These are phyloP conservation scores for Sylvietta virens DNA, from an alignment of 2,113 vertebrate genomes.

Conservation along the genomic window DNA sequence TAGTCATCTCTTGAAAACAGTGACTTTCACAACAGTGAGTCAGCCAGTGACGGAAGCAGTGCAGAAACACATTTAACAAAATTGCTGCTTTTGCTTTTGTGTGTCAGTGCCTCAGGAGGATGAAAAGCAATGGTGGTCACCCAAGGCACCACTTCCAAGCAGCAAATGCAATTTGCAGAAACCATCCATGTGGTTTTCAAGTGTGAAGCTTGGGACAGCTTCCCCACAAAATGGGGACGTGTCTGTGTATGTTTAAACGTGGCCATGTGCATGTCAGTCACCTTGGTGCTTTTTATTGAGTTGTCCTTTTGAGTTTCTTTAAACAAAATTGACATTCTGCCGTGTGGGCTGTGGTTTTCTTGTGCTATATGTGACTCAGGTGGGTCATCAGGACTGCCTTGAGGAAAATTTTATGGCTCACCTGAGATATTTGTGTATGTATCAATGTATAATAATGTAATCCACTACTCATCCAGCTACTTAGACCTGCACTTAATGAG, in stretches of 20 bases:
- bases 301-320: background rate
- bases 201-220: background rate
- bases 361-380: background rate
- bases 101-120: background rate
- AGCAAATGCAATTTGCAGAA: accelerated
- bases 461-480: background rate
- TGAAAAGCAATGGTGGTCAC: background rate
- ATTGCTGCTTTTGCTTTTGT: background rate
- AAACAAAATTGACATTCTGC: background rate
- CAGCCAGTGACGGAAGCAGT: background rate
- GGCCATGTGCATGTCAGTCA: background rate
- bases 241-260: background rate
- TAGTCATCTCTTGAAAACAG: background rate
- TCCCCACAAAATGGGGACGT: background rate
- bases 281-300: background rate
- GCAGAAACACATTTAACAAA: background rate
- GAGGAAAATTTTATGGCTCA: background rate
- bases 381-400: background rate
- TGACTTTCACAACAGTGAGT: slow-evolving; percentile 4
- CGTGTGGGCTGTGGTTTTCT: background rate
- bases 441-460: background rate
- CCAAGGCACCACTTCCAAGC: accelerated
- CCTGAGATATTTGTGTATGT: background rate
- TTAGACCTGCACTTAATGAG: accelerated
- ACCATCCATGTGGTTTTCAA: accelerated